A percentile compares a stretch with the other conserved stretches of the same genome.
These are phyloP conservation scores for Leptopilina clavipes DNA, from an alignment of 1,140 invertebrate genomes.

Conservation along the genomic window DNA sequence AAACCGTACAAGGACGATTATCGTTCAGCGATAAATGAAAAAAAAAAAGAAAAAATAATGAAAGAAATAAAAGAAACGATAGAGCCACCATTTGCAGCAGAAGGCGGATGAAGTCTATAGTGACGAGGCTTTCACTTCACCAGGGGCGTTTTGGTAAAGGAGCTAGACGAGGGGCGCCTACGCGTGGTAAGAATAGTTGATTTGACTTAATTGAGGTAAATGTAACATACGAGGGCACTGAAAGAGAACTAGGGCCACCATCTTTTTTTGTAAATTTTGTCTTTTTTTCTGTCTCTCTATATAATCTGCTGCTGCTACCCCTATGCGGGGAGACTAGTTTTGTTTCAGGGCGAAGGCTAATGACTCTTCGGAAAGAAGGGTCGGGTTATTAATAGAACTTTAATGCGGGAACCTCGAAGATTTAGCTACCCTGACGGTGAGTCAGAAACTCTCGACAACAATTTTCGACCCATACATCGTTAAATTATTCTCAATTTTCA, in stretches of 20 bases:
- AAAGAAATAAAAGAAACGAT: constrained; percentile 7
- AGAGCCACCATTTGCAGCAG: constrained; percentile 23
- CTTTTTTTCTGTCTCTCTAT: not conserved
- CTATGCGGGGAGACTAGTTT: not conserved
- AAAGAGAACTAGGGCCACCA: not conserved
- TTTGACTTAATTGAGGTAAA: constrained; percentile 4
- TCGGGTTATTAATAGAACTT: constrained; percentile 28
- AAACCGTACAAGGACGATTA: constrained; percentile 36
- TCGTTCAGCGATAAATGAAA: not conserved
- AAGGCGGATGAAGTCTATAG: constrained; percentile 26
- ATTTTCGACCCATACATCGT: not conserved
- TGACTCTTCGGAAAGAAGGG: constrained; percentile 25
- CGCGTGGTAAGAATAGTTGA: constrained; percentile 10
- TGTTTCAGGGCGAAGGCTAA: constrained; percentile 27
- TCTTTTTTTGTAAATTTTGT: not conserved
- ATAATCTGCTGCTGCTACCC: constrained; percentile 7
- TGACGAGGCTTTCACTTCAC: constrained; percentile 27
- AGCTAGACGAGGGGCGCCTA: constrained; percentile 27
- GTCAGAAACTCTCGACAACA: not conserved
- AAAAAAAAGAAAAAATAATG: not conserved
- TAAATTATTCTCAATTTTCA: not conserved
- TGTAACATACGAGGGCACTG: constrained; percentile 1
- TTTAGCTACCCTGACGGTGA: constrained; percentile 14
- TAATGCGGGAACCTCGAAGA: constrained; percentile 26
- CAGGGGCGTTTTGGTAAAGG: constrained; percentile 28